Conservation (phyloP, 2,797 vertebrate genomes). For the Hybognathus amarus region DNA sequence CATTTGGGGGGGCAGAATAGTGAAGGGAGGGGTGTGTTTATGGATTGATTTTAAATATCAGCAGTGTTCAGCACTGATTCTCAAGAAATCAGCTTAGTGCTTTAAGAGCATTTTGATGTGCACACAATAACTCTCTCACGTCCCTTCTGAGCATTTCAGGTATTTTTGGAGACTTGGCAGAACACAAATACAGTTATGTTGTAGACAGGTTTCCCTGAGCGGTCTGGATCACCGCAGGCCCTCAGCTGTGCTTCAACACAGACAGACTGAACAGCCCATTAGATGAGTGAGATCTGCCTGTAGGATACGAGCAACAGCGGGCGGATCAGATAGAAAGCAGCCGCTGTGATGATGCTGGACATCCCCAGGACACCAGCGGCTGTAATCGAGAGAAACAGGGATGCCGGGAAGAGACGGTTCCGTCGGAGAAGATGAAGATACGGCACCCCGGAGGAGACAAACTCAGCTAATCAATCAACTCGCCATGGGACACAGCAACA, state of each 20-base stretch:
- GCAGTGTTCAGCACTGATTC: background rate
- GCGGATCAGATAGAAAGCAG: background rate
- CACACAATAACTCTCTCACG: background rate
- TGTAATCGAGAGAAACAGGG: background rate
- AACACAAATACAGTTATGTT: slow-evolving; percentile 1
- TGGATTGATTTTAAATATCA: background rate
- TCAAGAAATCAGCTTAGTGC: background rate
- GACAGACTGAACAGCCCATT: background rate
- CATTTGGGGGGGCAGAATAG: background rate
- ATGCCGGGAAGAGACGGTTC: background rate
- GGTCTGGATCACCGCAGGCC: background rate
- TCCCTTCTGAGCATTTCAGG: background rate
- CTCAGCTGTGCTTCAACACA: background rate
- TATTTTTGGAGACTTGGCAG: background rate
- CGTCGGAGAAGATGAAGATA: background rate
- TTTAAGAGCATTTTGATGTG: background rate
- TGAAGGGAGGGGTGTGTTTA: background rate
- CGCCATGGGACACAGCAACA: background rate
- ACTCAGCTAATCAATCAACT: slow-evolving; percentile 29
- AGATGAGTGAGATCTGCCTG: slow-evolving; percentile 6
- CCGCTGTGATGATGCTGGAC: background rate
- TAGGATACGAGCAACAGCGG: background rate
- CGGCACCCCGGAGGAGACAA: background rate
- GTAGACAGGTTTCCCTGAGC: background rate
- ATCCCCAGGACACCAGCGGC: background rate